These are phyloP conservation scores for Ambastaia sidthimunki DNA, from an alignment of 2,797 vertebrate genomes.

Conservation along the genomic window DNA sequence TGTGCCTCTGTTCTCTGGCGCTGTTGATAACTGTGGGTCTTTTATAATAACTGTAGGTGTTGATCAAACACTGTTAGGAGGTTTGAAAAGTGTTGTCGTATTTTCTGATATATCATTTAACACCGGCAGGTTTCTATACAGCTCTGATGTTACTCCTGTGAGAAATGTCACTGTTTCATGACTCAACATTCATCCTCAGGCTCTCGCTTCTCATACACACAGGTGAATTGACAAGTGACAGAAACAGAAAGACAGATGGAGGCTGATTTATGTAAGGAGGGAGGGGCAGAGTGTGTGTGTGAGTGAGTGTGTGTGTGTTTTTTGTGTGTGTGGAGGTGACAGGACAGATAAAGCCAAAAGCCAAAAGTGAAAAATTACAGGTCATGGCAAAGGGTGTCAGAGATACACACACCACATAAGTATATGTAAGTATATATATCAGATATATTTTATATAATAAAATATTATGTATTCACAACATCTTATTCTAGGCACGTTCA, in stretches of 20 bases:
- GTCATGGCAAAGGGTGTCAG: conserved; percentile 37
- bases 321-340: neutral
- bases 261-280: conserved; percentile 51
- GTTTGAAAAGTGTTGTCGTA: neutral
- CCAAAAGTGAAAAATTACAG: conserved; percentile 65
- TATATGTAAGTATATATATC: no score
- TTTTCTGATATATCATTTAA: conserved; percentile 8
- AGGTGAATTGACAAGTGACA: conserved; percentile 9
- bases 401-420: neutral
- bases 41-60: neutral
- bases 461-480: neutral
- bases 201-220: conserved; percentile 1
- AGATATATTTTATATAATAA: no score
- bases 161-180: neutral
- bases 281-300: conserved; percentile 24
- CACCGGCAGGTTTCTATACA: neutral
- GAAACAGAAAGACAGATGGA: conserved; percentile 17
- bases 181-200: neutral
- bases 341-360: conserved; percentile 9
- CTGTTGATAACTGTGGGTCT: neutral
- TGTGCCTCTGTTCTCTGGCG: conserved; percentile 15
- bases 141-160: conserved; percentile 9
- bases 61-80: neutral
- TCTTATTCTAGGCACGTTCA: neutral
- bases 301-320: neutral